phyloP scores from a whole-genome alignment of 37 sponge, comb jelly and placozoan species.

The Petrosia ficiformis region DNA sequence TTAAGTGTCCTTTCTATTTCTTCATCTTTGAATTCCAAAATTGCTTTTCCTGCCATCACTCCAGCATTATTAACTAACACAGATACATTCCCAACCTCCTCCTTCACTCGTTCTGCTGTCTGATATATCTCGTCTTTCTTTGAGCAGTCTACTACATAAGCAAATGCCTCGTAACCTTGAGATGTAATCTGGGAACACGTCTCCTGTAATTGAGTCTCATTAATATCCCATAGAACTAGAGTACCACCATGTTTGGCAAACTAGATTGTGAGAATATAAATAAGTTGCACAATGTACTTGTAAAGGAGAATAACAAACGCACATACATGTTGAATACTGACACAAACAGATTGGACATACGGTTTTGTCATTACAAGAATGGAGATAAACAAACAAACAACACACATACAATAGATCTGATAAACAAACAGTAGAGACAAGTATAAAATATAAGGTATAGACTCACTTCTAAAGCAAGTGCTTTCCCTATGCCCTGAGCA shows the following conservation, averaged over 20 bases:
- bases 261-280: no score
- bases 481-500: constrained; percentile 59
- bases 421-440: no score
- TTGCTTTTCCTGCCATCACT: constrained; percentile 46
- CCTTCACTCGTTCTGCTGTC: constrained; percentile 39
- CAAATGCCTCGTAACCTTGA: constrained; percentile 25
- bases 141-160: constrained; percentile 46
- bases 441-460: no score
- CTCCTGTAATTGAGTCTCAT: constrained; percentile 31
- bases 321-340: no score
- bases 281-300: no score
- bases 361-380: no score
- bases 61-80: constrained; percentile 84
- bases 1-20: constrained; percentile 20
- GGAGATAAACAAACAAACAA: no score
- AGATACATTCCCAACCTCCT: constrained; percentile 74
- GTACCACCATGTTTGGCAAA: constrained; percentile 46
- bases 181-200: constrained; percentile 7
- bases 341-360: background rate
- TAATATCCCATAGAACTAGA: constrained; percentile 71
- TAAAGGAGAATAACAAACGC: no score
- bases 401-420: no score
- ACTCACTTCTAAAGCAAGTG: constrained; percentile 40
- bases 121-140: constrained; percentile 48
- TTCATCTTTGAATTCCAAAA: constrained; percentile 24